Percentiles rank a stretch among this genome's conserved stretches.
These are phyloP conservation scores for Lottia gigantea DNA, from an alignment of 2,888 invertebrate species.

Conservation along the genomic window DNA sequence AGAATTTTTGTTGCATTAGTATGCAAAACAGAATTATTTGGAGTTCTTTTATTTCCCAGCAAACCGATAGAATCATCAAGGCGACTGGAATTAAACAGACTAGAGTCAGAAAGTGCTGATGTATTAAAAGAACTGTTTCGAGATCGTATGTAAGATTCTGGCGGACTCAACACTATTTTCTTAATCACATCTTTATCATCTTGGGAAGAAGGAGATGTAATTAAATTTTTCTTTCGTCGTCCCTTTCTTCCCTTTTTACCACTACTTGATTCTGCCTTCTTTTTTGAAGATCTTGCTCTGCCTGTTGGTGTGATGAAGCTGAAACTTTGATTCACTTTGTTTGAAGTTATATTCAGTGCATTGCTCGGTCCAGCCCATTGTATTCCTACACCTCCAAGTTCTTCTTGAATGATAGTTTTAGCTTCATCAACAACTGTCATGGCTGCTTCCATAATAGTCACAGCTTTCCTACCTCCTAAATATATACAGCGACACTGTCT, in stretches of 20 bases:
- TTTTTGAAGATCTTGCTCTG: not conserved
- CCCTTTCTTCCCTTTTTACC: not conserved
- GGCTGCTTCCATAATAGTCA: slow-evolving; percentile 87
- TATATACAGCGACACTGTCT: slow-evolving; percentile 60
- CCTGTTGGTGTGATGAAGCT: not conserved
- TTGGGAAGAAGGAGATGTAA: not conserved
- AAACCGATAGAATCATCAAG: too few relatives aligned
- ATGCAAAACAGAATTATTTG: too few relatives aligned
- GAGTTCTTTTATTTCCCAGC: too few relatives aligned
- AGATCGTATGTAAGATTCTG: not conserved
- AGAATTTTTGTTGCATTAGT: too few relatives aligned
- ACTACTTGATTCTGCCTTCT: not conserved
- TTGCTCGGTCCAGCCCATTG: slow-evolving; percentile 43
- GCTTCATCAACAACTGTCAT: slow-evolving; percentile 82
- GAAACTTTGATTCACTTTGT: not conserved
- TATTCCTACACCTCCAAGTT: slow-evolving; percentile 60
- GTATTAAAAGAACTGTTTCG: too few relatives aligned
- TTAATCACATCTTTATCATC: not conserved
- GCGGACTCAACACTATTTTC: not conserved
- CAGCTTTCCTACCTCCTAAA: slow-evolving; percentile 72
- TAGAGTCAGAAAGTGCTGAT: too few relatives aligned
- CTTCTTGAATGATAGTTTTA: slow-evolving; percentile 74
- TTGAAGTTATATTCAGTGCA: too few relatives aligned
- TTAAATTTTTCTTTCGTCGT: not conserved
- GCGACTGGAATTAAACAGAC: too few relatives aligned